Evolutionary conservation across 2,888 invertebrate genomes (phyloP), one percentile per base, ranked within the genome.

Genomic region (Macrophya alboannulata): DNA sequence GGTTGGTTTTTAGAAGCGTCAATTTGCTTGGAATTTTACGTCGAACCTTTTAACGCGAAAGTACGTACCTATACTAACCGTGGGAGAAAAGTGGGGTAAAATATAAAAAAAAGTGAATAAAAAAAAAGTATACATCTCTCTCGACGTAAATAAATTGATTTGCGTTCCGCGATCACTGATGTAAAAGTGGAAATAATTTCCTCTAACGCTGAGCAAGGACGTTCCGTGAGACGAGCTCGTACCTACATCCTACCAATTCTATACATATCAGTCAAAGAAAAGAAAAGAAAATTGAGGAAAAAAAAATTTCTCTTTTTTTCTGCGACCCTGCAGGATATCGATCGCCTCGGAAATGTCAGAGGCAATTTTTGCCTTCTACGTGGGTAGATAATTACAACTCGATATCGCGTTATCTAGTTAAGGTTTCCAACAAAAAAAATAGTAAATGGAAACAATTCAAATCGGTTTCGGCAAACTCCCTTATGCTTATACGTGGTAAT

Each of bases 111-210:
- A 21, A 17, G 37, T 31, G 15, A 25, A 31, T 37, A 37, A 55
- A 17, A 74, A 45, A 43, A 45, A 72, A 5, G 31, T 25, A 31
- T 31, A 43, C 48, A 31, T 77, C 43, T n/a, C 68, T 31, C 21
- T 21, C n/a, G 45, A n/a, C 43, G 72, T 45, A 77, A 40, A 72
- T 77, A 51, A 77, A 77, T 77, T 51, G 76, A 77, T 40, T 74
- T 17, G 43, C 43, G 37, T 48, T 48, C 45, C 21, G 25, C 74
- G 21, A 77, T 77, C 72, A 15, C 43, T 45, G 21, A 45, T 77
- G n/a, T 43, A 51, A 77, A 48, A 72, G 51, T 77, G 51, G 31
- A 51, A 51, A 77, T 51, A 51, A 77, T 77, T 77, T 72, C 72
- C 43, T 72, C 43, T 10, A 43, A 21, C 21, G 10, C 37, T 48